Percentiles rank a stretch among this genome's conserved stretches.
Evolutionary conservation across 2,797 vertebrate genomes (phyloP).

Genomic region (Clarias fuscus): DNA sequence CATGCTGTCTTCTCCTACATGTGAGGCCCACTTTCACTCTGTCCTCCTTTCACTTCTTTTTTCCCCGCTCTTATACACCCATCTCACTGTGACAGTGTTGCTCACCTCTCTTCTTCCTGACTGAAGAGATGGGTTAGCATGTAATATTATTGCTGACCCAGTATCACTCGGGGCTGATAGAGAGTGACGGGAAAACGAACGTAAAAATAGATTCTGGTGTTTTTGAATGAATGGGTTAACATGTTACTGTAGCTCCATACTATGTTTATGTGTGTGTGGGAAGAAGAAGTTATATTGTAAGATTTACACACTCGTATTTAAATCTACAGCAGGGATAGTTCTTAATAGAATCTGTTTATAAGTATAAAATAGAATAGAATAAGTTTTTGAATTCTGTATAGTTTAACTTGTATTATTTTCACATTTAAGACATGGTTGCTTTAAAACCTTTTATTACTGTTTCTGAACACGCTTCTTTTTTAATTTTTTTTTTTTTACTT

Average conservation of each 20-base stretch:
- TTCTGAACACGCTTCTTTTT: not conserved
- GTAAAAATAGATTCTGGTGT: not conserved
- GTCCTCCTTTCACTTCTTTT: conserved; percentile 37
- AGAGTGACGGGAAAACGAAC: not conserved
- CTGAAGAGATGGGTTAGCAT: not conserved
- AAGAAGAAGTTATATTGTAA: not conserved
- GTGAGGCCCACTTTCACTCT: conserved; percentile 31
- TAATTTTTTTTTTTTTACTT: not conserved
- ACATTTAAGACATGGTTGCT: not conserved
- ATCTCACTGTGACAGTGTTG: conserved; percentile 8
- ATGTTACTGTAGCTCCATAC: not conserved
- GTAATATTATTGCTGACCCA: conserved; percentile 24
- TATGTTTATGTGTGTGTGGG: not conserved
- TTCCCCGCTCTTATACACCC: not conserved
- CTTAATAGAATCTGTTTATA: not conserved
- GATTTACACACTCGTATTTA: not conserved
- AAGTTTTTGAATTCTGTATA: too few relatives aligned
- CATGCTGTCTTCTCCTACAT: conserved; percentile 20
- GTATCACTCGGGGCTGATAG: conserved; percentile 29
- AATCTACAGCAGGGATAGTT: not conserved
- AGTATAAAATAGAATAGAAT: too few relatives aligned
- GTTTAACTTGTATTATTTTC: not conserved
- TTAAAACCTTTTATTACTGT: not conserved
- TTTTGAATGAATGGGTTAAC: not conserved
- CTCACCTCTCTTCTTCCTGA: not conserved